phyloP scores from a whole-genome alignment of 2,797 vertebrate species.

The Peromyscus nudipes region DNA sequence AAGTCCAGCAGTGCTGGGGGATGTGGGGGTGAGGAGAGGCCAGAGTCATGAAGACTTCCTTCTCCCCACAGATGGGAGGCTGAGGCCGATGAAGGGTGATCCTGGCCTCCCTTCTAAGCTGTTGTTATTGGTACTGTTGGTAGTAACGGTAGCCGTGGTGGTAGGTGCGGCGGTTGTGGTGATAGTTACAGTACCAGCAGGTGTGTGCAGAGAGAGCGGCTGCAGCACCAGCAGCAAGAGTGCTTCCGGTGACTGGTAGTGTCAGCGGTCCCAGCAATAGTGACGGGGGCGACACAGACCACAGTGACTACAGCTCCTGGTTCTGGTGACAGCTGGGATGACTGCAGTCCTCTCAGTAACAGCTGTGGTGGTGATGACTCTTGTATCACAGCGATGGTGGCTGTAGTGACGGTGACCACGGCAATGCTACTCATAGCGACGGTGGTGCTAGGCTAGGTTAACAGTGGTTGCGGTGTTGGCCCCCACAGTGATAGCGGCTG shows the following conservation, averaged over 20 bases:
- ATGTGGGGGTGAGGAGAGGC: neutral
- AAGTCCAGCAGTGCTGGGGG: neutral
- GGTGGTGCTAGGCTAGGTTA: no score
- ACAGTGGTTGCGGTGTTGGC: no score
- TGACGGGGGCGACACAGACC: neutral
- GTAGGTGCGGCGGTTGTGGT: neutral
- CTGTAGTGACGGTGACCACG: no score
- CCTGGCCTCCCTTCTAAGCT: neutral
- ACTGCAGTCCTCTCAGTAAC: no score
- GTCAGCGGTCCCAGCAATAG: neutral
- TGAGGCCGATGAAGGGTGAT: no score
- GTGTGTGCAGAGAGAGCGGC: neutral
- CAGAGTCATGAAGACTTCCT: neutral
- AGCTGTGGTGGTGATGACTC: neutral
- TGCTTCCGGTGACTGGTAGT: neutral
- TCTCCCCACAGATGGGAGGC: neutral
- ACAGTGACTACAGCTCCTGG: neutral
- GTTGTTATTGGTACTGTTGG: accelerated
- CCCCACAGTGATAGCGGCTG: no score
- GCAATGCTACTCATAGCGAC: no score
- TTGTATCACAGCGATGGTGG: neutral
- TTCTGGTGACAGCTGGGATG: no score
- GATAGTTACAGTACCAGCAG: no score
- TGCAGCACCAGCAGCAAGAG: neutral
- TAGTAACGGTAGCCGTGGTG: no score